Conservation (phyloP, 2,113 vertebrate species). For the Nothocercus nigrocapillus region DNA sequence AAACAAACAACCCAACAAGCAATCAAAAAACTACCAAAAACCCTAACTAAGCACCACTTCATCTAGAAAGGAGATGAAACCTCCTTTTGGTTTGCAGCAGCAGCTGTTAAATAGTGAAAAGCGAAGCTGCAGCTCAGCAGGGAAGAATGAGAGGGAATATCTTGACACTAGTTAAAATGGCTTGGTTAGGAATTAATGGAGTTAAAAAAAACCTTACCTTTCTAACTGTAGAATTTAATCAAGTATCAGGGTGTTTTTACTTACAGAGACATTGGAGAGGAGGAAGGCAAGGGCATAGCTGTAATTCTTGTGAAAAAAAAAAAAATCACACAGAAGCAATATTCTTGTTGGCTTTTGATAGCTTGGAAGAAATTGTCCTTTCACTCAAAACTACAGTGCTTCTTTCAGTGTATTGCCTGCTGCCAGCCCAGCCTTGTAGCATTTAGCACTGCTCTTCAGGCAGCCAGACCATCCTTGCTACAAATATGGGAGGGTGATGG, state of each 20-base stretch:
- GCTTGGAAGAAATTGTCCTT: not conserved
- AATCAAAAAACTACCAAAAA: not conserved
- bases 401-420: not conserved
- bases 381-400: not conserved
- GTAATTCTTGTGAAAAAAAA: not conserved
- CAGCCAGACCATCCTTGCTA: not conserved
- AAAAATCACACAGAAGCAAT: not conserved
- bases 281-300: not conserved
- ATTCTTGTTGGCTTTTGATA: not conserved
- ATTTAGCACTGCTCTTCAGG: not conserved
- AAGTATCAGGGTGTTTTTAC: not conserved
- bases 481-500: accelerated
- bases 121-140: not conserved
- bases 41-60: not conserved
- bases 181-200: not conserved
- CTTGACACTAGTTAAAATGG: not conserved
- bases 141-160: not conserved
- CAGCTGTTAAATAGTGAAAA: slow-evolving; percentile 14
- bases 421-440: not conserved
- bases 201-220: not conserved
- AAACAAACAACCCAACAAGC: not conserved
- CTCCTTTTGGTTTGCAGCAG: not conserved
- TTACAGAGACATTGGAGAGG: not conserved
- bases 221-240: not conserved
- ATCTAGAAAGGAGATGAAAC: not conserved